Base-by-base conservation (phyloP, 1,140 invertebrate genomes). In the Leptinotarsa defecta region DNA sequence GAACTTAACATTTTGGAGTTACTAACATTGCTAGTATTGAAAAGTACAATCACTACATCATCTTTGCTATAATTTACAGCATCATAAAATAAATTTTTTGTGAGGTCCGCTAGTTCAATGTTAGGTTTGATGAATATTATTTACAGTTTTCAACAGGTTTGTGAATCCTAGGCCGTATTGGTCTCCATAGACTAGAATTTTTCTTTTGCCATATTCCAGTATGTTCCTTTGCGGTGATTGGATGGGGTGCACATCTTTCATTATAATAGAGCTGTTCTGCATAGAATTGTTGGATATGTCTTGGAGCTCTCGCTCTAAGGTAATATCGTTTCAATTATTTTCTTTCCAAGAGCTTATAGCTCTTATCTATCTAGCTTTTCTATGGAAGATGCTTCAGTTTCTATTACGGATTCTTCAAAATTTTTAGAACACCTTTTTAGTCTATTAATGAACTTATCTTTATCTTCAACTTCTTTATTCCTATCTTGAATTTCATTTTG, bases 41-140 rank as follows among this genome's bases (percentile, higher is more conserved):
- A 65, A 13, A 65, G 63, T 27, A 65, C 63, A 65, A 65, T 65
- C 15, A 2, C 63, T 65, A 65, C 20, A 22, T 65, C 63, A 65
- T 65, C 24, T 11, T 65, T 65, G 24, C n/a, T 15, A 13, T 65
- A 65, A 65, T 65, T 22, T 19, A 65, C 20, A n/a, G 63, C 24
- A 22, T 65, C 24, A 27, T 65, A 8, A 65, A 65, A 65, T 11
- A 24, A 13, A 3, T 65, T 65, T 24, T 65, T 65, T 65, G 63
- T 65, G 24, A 65, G 63, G 13, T 65, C 63, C 20, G n/a, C 19
- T 13, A 65, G 63, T 27, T 65, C 15, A 22, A 65, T 22, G 63
- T 19, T 65, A 27, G 63, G 24, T 65, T 65, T 65, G 24, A 65
- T 65, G 19, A 22, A 57, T 8, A 57, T 57, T 57, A 57, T 57